A percentile compares a stretch with the other conserved stretches of the same genome.
Evolutionary conservation across 2,113 vertebrate genomes (phyloP).

Genomic region (Nannobrachium achirus): DNA sequence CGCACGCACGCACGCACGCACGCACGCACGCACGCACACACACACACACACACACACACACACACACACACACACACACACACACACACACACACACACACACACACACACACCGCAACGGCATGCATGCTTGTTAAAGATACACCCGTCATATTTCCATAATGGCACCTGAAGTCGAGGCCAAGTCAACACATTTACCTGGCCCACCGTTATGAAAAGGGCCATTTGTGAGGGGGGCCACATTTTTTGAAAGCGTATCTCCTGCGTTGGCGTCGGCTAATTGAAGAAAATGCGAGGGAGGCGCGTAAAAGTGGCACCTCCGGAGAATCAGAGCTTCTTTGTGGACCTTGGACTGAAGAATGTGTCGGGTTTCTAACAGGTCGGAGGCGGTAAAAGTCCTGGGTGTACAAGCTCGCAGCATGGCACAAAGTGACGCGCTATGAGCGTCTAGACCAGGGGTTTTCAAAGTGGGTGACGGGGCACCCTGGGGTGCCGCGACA

Average conservation of each 20-base stretch:
- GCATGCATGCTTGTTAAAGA: constrained; percentile 50
- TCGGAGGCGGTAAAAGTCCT: constrained; percentile 41
- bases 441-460: too few species aligned
- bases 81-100: constrained; percentile 36
- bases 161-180: constrained; percentile 73
- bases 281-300: constrained; percentile 59
- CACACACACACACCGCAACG: constrained; percentile 56
- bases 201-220: constrained; percentile 72
- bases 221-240: constrained; percentile 54
- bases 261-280: constrained; percentile 61
- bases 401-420: constrained; percentile 56
- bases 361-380: constrained; percentile 57
- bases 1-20: constrained; percentile 2
- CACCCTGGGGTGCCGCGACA: too few species aligned
- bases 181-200: constrained; percentile 74
- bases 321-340: constrained; percentile 64
- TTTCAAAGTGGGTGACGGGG: too few species aligned
- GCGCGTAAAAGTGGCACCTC: constrained; percentile 52
- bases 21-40: constrained; percentile 5
- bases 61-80: constrained; percentile 23
- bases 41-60: constrained; percentile 17
- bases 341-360: constrained; percentile 52
- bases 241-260: constrained; percentile 59
- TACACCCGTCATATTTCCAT: constrained; percentile 73
- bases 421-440: too few species aligned